Evolutionary conservation across 2,113 vertebrate species (phyloP), one percentile per base, ranked within the genome.

Genomic region (Hippolais icterina): DNA sequence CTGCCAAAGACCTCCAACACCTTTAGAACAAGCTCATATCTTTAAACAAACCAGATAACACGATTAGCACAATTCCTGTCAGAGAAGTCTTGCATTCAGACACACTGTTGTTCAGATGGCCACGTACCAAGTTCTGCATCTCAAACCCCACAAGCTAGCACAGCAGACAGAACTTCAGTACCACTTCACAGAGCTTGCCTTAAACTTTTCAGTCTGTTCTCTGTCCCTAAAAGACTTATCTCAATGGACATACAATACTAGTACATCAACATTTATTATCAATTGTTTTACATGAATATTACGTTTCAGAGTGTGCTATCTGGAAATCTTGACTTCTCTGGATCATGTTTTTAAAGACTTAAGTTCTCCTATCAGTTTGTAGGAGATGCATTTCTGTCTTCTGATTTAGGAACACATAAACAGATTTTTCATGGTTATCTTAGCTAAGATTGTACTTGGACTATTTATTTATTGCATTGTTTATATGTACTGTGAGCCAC

Each of bases 391-490:
- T 77, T 91, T 94, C 81, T 85, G 77, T 66, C 47, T 64, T 91
- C 65, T 63, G 63, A 87, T 90, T 94, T 60, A 90, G 47, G 93
- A 92, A 88, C 2, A 1, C 37, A 70, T 64, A 89, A 94, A 94
- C 87, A 68, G 52, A 80, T 83, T 90, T 90, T 70, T 81, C 41
- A 77, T 49, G 19, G 61, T 66, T 80, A 88, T 95, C 85, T 94
- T 56, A 54, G 15, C 85, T 56, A 87, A 64, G 65, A 75, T 6
- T 54, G 37, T 65, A 91, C 69, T 75, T 87, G 39, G n/a, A 77
- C 39, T 78, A 90, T 74, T 94, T 95, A 94, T 94, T 93, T 94
- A 93, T 31, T 94, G 63, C 39, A 49, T 31, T 94, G 87, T 83
- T 94, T 93, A 93, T 22, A 33, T 65, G 64, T 63, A 90, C 75